Conservation (phyloP, 1,140 invertebrate species). For the Bicyclus anynana region DNA sequence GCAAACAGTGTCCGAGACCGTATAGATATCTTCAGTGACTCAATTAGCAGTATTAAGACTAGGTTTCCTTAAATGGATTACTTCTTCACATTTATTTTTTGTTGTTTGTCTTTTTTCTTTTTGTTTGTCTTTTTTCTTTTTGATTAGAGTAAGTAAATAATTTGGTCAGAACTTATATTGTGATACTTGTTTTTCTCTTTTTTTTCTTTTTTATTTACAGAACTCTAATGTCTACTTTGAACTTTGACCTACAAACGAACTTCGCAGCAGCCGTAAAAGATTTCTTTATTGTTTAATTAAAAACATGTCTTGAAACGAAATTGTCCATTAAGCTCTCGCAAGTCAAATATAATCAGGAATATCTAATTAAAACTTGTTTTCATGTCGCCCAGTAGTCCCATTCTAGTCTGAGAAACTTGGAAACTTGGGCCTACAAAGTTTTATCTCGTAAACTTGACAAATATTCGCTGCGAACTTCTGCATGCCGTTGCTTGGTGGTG, state of each 20-base stretch:
- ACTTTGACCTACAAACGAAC: background rate
- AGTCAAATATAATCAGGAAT: conserved; percentile 8
- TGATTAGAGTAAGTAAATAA: too few species aligned
- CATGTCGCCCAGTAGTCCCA: conserved; percentile 10
- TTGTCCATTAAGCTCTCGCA: conserved; percentile 2
- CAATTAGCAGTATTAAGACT: too few species aligned
- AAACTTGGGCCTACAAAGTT: conserved; percentile 8
- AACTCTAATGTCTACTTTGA: background rate
- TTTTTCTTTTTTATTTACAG: background rate
- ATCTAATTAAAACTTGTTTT: conserved; percentile 14
- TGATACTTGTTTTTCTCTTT: too few species aligned
- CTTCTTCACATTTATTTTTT: too few species aligned
- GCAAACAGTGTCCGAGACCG: too few species aligned
- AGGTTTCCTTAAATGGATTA: too few species aligned
- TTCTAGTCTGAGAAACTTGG: conserved; percentile 2
- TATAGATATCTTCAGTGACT: too few species aligned
- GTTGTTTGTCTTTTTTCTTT: too few species aligned
- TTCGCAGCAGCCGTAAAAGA: background rate
- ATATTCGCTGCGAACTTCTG: background rate
- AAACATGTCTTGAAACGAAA: background rate
- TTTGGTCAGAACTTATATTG: too few species aligned
- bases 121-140: too few species aligned
- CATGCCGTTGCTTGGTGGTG: background rate
- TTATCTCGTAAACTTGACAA: conserved; percentile 11
- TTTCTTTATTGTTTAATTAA: background rate